Evolutionary conservation across 1,140 invertebrate genomes (phyloP), one percentile per base, ranked within the genome.

Genomic region (Drosophila equinoxialis): DNA sequence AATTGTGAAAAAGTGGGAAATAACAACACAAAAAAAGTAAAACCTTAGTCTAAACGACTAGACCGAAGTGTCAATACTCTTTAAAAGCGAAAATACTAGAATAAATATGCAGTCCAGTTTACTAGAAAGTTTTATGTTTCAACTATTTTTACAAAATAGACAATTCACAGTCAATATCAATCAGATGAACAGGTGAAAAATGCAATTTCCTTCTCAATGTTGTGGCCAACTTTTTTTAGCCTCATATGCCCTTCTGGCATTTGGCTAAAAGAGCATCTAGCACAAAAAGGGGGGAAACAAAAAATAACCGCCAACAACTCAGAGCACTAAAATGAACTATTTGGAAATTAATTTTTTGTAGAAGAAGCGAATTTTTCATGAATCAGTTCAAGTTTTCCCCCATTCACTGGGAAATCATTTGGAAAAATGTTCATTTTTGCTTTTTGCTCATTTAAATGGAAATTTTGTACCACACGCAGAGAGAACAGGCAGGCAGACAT

Each of bases 371-470:
- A 75, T 48, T 58, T 68, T 65, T 63, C n/a, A 33, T 48, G 65
- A 75, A 75, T 75, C 72, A 75, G 57, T 68, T 74, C 72, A 67
- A 68, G 67, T 75, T 68, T 37, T 58, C 72, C 5, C 30, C 30
- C 30, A 75, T 75, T 75, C 42, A 75, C 11, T 51, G 66, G 48
- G 65, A 51, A 51, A 51, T 51, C 45, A 51, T 51, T 51, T 51
- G 45, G 17, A 51, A 51, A 48, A 51, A 51, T 51, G 45, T 51
- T 51, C 45, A 51, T 68, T 68, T 59, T 75, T 61, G 48, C 30
- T 59, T 68, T 74, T 74, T 51, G 45, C 45, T 33, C 71, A 68
- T 68, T 75, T 74, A 74, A 64, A 60, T 74, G 39, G 74, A 74
- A 65, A 68, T 48, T 75, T 68, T 11, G 17, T n/a, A 59, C 65